Conservation (phyloP, 1,140 invertebrate species). For the Metaphire vulgaris region DNA sequence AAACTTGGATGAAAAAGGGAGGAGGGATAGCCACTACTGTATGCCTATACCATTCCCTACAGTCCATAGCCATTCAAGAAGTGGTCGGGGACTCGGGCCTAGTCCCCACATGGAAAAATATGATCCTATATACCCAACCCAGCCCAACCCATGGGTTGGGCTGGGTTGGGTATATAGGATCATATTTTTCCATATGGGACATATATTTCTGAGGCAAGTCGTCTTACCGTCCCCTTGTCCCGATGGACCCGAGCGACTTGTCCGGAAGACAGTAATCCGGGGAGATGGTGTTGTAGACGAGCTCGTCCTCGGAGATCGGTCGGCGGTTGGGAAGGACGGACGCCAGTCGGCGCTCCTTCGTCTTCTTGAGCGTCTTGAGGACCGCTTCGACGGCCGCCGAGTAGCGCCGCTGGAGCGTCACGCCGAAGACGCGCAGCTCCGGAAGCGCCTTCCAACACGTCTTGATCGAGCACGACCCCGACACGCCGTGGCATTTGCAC, state of each 20-base stretch:
- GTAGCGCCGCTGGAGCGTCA: conserved; percentile 16
- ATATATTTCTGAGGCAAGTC: no score
- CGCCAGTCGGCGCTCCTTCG: conserved; percentile 31
- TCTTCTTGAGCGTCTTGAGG: conserved; percentile 26
- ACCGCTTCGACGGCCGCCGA: conserved; percentile 20
- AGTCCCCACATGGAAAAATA: no score
- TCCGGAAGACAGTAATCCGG: conserved; percentile 86
- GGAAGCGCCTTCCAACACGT: conserved; percentile 86
- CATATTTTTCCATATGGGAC: no score
- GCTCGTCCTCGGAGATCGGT: conserved; percentile 53
- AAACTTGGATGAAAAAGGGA: no score
- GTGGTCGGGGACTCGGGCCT: no score
- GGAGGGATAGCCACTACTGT: no score
- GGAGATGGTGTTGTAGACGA: conserved; percentile 81
- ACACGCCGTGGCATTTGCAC: conserved; percentile 90
- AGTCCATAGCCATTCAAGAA: no score
- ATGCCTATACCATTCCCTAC: no score
- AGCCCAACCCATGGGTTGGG: no score
- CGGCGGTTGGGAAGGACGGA: conserved; percentile 30
- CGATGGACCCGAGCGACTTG: conserved; percentile 64
- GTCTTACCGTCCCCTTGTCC: conserved; percentile 61
- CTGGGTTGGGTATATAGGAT: no score
- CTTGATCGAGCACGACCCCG: conserved; percentile 81
- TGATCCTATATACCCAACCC: no score
- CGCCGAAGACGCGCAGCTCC: conserved; percentile 59